Conservation (phyloP, 2,113 vertebrate genomes). For the Coregonus clupeaformis region DNA sequence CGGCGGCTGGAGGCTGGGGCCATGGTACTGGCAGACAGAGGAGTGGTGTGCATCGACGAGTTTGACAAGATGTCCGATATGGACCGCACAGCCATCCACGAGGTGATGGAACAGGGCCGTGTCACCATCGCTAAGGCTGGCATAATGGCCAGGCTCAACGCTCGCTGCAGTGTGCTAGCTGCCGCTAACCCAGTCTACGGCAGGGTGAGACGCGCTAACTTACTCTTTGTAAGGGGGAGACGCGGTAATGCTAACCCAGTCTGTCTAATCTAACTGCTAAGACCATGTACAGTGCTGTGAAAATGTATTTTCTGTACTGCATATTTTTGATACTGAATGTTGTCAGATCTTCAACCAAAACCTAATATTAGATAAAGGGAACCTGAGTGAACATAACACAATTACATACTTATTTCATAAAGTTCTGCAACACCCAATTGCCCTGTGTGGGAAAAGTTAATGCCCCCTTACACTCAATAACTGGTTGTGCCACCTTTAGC, state of each 20-base stretch:
- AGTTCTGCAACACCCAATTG: no score
- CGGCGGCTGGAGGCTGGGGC: constrained; percentile 43
- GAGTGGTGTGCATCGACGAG: constrained; percentile 49
- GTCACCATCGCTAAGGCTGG: constrained; percentile 65
- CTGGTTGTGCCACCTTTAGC: no score
- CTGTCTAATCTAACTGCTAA: no score
- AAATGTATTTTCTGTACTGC: no score
- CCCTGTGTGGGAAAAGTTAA: no score
- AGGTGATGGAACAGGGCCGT: constrained; percentile 62
- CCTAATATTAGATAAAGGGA: no score
- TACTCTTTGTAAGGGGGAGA: neutral
- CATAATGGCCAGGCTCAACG: constrained; percentile 62
- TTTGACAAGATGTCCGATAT: constrained; percentile 66
- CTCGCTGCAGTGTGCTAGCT: constrained; percentile 66
- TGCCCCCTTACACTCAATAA: no score
- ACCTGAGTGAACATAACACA: no score
- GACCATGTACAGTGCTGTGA: neutral
- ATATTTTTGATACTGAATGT: no score
- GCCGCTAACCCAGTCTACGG: constrained; percentile 61
- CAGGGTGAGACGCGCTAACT: constrained; percentile 30
- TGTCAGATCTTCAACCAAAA: no score
- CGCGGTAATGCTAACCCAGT: no score
- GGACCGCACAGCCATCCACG: constrained; percentile 50
- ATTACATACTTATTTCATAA: no score
- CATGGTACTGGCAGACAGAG: constrained; percentile 50